A percentile compares a stretch with the other conserved stretches of the same genome.
Conservation (phyloP, 2,797 vertebrate species). For the Aphelocoma californica region DNA sequence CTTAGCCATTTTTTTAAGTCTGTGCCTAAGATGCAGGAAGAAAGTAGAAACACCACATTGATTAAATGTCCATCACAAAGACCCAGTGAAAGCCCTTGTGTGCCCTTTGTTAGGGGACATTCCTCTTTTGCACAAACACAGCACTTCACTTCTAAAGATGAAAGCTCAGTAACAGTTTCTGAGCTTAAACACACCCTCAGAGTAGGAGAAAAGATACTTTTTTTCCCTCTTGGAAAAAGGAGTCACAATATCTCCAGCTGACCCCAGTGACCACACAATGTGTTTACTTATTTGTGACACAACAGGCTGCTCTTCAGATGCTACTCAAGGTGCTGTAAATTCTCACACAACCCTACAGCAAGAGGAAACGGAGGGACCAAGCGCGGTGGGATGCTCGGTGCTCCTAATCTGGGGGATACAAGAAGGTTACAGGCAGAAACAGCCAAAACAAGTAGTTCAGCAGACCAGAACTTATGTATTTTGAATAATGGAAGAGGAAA, state of each 20-base stretch:
- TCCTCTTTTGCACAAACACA: neutral
- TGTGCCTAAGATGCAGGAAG: neutral
- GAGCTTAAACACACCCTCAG: neutral
- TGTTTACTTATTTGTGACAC: neutral
- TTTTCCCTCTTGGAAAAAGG: neutral
- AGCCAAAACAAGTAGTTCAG: neutral
- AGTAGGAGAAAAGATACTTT: neutral
- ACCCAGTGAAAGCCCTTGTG: neutral
- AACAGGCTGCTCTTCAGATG: neutral
- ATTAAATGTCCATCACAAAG: neutral
- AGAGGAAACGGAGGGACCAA: accelerated
- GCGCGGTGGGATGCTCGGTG: accelerated
- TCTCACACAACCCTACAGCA: neutral
- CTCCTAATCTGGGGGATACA: neutral
- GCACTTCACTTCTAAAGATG: neutral
- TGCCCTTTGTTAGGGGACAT: neutral
- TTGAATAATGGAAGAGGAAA: neutral
- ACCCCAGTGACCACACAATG: neutral
- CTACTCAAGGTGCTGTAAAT: neutral
- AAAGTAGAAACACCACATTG: neutral
- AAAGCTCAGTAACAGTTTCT: neutral
- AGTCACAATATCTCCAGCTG: neutral
- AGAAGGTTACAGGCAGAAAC: neutral
- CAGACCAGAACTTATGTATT: neutral
- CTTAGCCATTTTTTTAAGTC: neutral